Evolutionary conservation across 2,113 vertebrate species (phyloP).

Genomic region (Mastomys coucha): DNA sequence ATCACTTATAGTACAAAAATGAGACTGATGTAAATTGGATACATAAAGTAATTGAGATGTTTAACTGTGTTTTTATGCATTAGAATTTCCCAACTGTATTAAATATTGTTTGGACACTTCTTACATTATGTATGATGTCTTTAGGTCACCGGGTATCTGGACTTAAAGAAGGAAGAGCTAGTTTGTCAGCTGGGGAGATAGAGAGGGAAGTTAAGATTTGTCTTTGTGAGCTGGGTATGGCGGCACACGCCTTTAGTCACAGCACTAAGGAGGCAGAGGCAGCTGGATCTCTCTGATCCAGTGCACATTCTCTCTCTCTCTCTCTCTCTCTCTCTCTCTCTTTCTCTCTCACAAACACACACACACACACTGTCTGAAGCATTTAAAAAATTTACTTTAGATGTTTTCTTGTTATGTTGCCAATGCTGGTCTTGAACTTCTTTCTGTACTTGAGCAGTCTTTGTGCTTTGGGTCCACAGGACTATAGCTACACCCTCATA

Average conservation of each 20-base stretch:
- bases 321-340: too few relatives aligned
- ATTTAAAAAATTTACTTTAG: neutral
- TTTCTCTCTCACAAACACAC: too few relatives aligned
- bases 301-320: too few relatives aligned
- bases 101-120: neutral
- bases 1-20: neutral
- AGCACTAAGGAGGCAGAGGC: too few relatives aligned
- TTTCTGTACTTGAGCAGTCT: neutral
- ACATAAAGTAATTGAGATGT: neutral
- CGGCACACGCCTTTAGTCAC: too few relatives aligned
- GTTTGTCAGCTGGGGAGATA: neutral
- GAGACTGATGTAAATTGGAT: slow-evolving; percentile 14
- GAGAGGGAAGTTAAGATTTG: neutral
- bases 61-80: neutral
- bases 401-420: neutral
- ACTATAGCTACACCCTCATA: neutral
- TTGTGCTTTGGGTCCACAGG: neutral
- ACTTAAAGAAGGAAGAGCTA: neutral
- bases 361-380: neutral
- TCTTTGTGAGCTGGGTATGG: neutral
- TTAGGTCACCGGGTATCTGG: neutral
- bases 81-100: neutral
- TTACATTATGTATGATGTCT: neutral
- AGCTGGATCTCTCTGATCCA: too few relatives aligned
- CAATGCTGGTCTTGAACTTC: neutral